Conservation (phyloP, 2,888 invertebrate species). For the Byasa hedistus region DNA sequence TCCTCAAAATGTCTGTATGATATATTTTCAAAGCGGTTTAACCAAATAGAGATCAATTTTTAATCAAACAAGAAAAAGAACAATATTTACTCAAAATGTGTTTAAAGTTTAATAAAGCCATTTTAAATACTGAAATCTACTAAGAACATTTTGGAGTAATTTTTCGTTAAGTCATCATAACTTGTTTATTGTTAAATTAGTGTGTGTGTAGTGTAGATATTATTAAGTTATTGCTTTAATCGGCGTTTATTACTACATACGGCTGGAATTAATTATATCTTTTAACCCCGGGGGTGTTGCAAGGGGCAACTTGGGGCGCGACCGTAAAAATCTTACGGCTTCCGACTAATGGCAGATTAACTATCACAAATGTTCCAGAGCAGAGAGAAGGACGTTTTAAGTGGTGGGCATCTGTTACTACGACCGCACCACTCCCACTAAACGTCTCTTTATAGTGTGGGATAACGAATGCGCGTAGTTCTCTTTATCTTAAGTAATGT, state of each 20-base stretch:
- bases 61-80: no score
- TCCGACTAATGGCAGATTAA: slow-evolving; percentile 9
- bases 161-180: no score
- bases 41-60: no score
- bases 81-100: no score
- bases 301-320: slow-evolving; percentile 1
- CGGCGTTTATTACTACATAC: neutral
- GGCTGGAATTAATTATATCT: neutral
- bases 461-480: neutral
- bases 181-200: neutral
- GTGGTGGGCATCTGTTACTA: slow-evolving; percentile 2
- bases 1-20: no score
- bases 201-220: neutral
- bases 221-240: neutral
- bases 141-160: no score
- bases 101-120: no score
- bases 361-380: slow-evolving; percentile 3
- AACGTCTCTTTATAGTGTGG: neutral
- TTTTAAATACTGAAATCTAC: no score
- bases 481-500: neutral
- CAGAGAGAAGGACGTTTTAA: slow-evolving; percentile 1
- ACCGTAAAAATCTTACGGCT: slow-evolving; percentile 13
- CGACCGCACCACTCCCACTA: neutral
- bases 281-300: slow-evolving; percentile 8
- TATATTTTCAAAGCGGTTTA: no score